phyloP scores from a whole-genome alignment of 2,113 vertebrate genomes.

The Cavia porcellus region DNA sequence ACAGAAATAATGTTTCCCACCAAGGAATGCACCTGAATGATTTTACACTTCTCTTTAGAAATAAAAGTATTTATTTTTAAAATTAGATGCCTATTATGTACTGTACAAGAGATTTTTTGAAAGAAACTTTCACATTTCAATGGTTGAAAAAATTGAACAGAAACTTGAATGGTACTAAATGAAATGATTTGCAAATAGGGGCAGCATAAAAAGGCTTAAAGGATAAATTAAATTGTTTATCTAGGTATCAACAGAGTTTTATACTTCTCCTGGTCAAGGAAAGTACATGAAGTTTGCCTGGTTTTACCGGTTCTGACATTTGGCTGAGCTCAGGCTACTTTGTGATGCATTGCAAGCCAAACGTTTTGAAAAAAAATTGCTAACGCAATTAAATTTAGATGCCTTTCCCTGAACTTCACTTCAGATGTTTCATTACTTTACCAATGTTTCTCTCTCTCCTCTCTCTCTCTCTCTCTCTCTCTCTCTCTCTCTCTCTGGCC shows the following conservation, averaged over 20 bases:
- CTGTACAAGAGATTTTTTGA: neutral
- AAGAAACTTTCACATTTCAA: neutral
- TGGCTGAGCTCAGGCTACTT: conserved; percentile 13
- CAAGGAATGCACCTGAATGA: neutral
- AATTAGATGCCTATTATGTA: neutral
- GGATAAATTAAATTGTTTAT: conserved; percentile 21
- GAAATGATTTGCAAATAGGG: conserved; percentile 18
- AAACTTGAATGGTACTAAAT: neutral
- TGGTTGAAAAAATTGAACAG: neutral
- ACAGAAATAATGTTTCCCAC: neutral
- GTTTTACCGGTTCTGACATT: conserved; percentile 18
- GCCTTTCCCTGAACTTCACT: conserved; percentile 23
- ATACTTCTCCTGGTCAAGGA: neutral
- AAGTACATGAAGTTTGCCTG: neutral
- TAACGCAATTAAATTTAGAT: conserved; percentile 37
- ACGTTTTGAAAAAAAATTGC: neutral
- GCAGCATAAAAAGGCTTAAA: neutral
- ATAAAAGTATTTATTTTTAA: neutral
- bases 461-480: too few species aligned
- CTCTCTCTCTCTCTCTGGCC: too few species aligned
- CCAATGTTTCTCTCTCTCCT: neutral
- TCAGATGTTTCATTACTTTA: neutral
- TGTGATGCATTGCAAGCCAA: neutral
- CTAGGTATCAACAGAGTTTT: neutral
- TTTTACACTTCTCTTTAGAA: neutral